These are phyloP conservation scores for Coracias cyanogaster DNA, from an alignment of 2,797 vertebrate species.

Conservation along the genomic window DNA sequence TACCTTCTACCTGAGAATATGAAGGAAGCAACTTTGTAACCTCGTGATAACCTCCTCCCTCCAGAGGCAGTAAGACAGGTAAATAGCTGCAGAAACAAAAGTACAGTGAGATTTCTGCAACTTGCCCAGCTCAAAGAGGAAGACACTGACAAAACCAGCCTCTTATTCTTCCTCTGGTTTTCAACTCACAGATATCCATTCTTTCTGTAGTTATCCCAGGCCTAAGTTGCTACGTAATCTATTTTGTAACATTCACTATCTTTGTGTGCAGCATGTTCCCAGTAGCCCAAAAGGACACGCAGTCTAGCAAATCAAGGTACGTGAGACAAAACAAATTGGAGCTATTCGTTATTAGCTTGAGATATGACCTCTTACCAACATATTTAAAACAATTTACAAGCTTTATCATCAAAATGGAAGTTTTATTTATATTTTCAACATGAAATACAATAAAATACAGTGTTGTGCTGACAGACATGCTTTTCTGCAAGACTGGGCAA, in stretches of 20 bases:
- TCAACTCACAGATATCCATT: not conserved
- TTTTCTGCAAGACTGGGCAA: not conserved
- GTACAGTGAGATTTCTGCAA: not conserved
- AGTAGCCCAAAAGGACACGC: not conserved
- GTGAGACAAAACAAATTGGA: not conserved
- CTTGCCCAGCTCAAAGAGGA: not conserved
- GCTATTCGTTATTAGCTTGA: not conserved
- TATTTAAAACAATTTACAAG: slow-evolving; percentile 13
- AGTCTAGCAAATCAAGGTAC: not conserved
- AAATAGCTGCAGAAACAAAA: not conserved
- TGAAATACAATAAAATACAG: slow-evolving; percentile 35
- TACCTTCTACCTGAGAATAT: not conserved
- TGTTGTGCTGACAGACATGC: slow-evolving; percentile 28
- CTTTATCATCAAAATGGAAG: slow-evolving; percentile 40
- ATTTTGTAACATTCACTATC: not conserved
- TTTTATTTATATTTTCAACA: slow-evolving; percentile 69
- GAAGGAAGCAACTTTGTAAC: not conserved
- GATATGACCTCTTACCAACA: not conserved
- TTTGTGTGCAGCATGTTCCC: not conserved
- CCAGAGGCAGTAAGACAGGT: not conserved
- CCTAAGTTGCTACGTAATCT: not conserved
- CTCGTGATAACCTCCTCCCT: not conserved
- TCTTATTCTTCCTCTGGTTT: not conserved
- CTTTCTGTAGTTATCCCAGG: not conserved
- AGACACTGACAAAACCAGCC: not conserved